These are phyloP conservation scores for Cepaea nemoralis DNA, from an alignment of 1,140 invertebrate genomes.

Conservation along the genomic window DNA sequence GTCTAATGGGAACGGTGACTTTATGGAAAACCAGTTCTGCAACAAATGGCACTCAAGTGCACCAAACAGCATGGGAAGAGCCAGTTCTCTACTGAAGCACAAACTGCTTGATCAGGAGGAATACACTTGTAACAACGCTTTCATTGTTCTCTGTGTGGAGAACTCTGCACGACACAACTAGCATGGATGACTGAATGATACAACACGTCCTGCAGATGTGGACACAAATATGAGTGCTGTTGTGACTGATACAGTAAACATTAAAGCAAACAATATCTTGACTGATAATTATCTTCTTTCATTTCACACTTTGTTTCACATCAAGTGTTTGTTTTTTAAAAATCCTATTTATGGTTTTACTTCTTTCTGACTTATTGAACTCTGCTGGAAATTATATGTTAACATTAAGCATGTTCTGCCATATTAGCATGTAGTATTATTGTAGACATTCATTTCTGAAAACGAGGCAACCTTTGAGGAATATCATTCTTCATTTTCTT, in stretches of 20 bases:
- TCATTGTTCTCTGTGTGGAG: slow-evolving; percentile 92
- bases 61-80: slow-evolving; percentile 78
- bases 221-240: not conserved
- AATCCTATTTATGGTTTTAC: not conserved
- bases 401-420: not conserved
- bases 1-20: slow-evolving; percentile 84
- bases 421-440: not conserved
- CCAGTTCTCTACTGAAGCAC: slow-evolving; percentile 83
- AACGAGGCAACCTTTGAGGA: too few relatives aligned
- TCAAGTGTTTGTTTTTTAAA: not conserved
- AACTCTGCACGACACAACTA: slow-evolving; percentile 73
- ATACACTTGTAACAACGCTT: slow-evolving; percentile 85
- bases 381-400: not conserved
- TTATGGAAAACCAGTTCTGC: slow-evolving; percentile 88
- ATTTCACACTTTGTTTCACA: too few relatives aligned
- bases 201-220: not conserved
- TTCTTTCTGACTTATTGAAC: not conserved
- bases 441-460: too few relatives aligned
- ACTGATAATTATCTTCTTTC: not conserved
- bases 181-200: not conserved
- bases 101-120: slow-evolving; percentile 83
- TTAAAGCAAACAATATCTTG: not conserved
- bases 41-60: slow-evolving; percentile 89
- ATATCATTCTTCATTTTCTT: too few relatives aligned
- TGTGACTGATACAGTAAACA: not conserved